phyloP scores from a whole-genome alignment of 92 coral and sea anemone species.

The Paramuricea clavata region DNA sequence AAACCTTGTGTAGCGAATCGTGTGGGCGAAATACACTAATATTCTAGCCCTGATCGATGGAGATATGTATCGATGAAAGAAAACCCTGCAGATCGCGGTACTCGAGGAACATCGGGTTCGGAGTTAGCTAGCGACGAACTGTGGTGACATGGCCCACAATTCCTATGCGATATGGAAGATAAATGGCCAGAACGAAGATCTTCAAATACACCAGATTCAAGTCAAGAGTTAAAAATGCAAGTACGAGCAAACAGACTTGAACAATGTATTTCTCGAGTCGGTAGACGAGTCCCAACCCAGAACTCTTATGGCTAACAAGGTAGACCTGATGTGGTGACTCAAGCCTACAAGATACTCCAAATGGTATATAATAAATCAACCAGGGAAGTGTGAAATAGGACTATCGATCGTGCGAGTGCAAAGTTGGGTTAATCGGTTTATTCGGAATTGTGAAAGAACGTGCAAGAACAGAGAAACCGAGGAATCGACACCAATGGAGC shows the following conservation, averaged over 20 bases:
- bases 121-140: background rate
- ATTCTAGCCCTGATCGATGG: slow-evolving; percentile 41
- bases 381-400: slow-evolving; percentile 65
- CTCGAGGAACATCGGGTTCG: slow-evolving; percentile 1
- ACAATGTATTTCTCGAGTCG: background rate
- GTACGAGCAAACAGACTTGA: slow-evolving; percentile 12
- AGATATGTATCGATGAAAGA: slow-evolving; percentile 9
- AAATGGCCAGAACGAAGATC: slow-evolving; percentile 57
- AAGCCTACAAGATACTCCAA: slow-evolving; percentile 69
- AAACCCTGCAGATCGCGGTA: slow-evolving; percentile 45
- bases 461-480: background rate
- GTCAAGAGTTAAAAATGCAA: background rate
- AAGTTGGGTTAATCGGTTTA: slow-evolving; percentile 73
- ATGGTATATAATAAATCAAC: slow-evolving; percentile 67
- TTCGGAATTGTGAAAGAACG: slow-evolving; percentile 2
- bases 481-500: slow-evolving; percentile 38
- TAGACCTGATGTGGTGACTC: slow-evolving; percentile 37
- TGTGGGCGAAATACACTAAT: slow-evolving; percentile 64
- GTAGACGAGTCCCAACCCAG: background rate
- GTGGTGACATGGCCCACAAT: slow-evolving; percentile 71
- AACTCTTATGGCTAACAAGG: background rate
- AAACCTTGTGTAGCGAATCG: slow-evolving; percentile 39
- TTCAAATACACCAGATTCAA: background rate
- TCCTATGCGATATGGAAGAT: slow-evolving; percentile 24
- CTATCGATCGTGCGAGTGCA: slow-evolving; percentile 70